These are phyloP conservation scores for Amblyteles armatorius DNA, from an alignment of 2,888 invertebrate species.

Conservation along the genomic window DNA sequence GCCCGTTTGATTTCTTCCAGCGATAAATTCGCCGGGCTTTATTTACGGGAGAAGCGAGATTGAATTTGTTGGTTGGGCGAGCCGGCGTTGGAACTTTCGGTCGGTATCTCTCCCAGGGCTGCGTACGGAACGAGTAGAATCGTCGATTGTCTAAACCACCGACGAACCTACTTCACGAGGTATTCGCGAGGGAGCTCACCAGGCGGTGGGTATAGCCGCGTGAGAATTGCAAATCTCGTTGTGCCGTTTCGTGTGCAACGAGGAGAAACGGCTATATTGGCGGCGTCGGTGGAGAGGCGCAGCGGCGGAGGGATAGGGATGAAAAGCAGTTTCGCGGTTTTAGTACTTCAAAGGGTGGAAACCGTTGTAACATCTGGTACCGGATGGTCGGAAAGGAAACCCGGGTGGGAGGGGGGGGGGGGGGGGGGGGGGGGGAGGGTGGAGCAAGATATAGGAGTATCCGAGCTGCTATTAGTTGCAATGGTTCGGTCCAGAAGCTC, in stretches of 20 bases:
- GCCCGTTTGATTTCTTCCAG: background rate
- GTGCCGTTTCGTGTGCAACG: constrained; percentile 65
- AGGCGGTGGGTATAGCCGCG: constrained; percentile 26
- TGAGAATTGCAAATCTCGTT: constrained; percentile 65
- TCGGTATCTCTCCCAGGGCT: background rate
- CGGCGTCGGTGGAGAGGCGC: constrained; percentile 32
- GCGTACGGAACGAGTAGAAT: constrained; percentile 19
- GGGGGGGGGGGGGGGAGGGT: constrained; percentile 22
- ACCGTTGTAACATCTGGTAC: constrained; percentile 65
- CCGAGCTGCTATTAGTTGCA: constrained; percentile 60
- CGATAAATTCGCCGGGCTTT: constrained; percentile 16
- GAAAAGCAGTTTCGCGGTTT: constrained; percentile 73
- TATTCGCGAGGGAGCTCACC: constrained; percentile 39
- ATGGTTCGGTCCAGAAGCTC: constrained; percentile 62
- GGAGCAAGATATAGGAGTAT: constrained; percentile 22
- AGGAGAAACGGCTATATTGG: constrained; percentile 68
- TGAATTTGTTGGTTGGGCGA: background rate
- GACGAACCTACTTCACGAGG: constrained; percentile 38
- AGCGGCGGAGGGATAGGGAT: background rate
- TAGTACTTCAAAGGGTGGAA: constrained; percentile 72
- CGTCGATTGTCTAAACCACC: constrained; percentile 59
- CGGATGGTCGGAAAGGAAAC: constrained; percentile 53
- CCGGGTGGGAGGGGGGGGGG: no score
- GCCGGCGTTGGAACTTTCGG: constrained; percentile 18
- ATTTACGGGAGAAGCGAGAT: background rate